A percentile compares a stretch with the other conserved stretches of the same genome.
Evolutionary conservation across 2,797 vertebrate genomes (phyloP).

Genomic region (Crenuchus spilurus): DNA sequence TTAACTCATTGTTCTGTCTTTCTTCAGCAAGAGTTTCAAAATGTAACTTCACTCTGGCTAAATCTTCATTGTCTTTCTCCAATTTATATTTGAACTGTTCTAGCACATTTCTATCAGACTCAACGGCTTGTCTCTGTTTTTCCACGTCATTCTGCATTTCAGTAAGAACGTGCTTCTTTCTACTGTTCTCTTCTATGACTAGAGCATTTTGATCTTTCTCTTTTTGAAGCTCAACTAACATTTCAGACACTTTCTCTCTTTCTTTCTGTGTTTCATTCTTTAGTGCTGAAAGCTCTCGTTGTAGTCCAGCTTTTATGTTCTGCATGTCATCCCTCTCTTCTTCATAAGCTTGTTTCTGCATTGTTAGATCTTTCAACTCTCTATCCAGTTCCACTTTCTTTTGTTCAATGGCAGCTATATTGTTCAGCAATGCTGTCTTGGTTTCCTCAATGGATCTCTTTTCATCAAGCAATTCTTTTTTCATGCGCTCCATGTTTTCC

Average conservation of each 20-base stretch:
- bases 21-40: background rate
- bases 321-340: slow-evolving; percentile 5
- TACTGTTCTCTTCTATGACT: background rate
- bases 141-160: background rate
- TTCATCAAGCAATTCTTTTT: slow-evolving; percentile 29
- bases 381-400: slow-evolving; percentile 5
- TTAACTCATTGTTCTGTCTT: background rate
- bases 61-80: background rate
- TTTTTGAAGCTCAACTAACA: background rate
- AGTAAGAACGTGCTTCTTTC: background rate
- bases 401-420: slow-evolving; percentile 5
- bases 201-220: background rate
- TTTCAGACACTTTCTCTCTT: background rate
- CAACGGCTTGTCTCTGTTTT: background rate
- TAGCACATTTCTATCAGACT: background rate
- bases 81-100: background rate
- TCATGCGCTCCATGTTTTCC: slow-evolving; percentile 33
- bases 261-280: slow-evolving; percentile 24
- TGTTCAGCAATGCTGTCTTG: slow-evolving; percentile 4
- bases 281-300: slow-evolving; percentile 21
- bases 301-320: slow-evolving; percentile 7
- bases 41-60: background rate
- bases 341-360: slow-evolving; percentile 6
- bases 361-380: slow-evolving; percentile 8
- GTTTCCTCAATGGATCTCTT: slow-evolving; percentile 11